Base-by-base conservation (phyloP, 2,113 vertebrate species). In the Polypterus bichir region DNA sequence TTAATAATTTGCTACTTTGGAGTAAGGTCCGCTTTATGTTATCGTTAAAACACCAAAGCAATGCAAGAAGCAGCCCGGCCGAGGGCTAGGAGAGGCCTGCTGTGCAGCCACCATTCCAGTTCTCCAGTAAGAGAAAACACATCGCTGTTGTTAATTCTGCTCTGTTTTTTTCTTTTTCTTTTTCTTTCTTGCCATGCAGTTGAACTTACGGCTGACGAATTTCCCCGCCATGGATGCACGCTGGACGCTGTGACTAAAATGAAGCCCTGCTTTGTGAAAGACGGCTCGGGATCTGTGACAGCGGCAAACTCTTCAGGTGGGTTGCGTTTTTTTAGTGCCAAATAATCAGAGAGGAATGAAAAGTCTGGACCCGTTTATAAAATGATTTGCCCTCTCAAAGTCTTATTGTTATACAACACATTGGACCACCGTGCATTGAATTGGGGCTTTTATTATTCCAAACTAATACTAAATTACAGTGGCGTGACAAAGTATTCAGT, bases 251-350 rank as follows among this genome's bases (percentile, higher is more conserved):
- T 97, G 83, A 76, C 85, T 51, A 95, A 96, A 70, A 78, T 99
- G 8, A 93, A 87, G 75, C 89, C 96, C 3, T 91, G 74, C 74
- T 99, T 99, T 64, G 48, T 97, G 44, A 93, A 84, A 1, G 86
- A 93, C 5, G 80, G 85, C 47, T 91, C 86, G 0, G 96, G 93
- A 11, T 95, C 91, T 0, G 89, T 99, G 65, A 99, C 96, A 1
- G 70, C 94, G 49, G 95, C 84, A 46, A 99, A 99, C 62, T 87
- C 96, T 49, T 97, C 96, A 88, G 96, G 96, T 98, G 62, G 1
- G 73, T 74, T 27, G 27, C 2, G 27, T 27, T 27, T 27, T 27
- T 27, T 27, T 57, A 2, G 0, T 9, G 58, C 61, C 57, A 8
- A 0, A 51, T 7, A 9, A 60, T 46, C 58, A 4, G 49, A 46